phyloP scores from a whole-genome alignment of 2,113 vertebrate species.

The Atractosteus spatula region DNA sequence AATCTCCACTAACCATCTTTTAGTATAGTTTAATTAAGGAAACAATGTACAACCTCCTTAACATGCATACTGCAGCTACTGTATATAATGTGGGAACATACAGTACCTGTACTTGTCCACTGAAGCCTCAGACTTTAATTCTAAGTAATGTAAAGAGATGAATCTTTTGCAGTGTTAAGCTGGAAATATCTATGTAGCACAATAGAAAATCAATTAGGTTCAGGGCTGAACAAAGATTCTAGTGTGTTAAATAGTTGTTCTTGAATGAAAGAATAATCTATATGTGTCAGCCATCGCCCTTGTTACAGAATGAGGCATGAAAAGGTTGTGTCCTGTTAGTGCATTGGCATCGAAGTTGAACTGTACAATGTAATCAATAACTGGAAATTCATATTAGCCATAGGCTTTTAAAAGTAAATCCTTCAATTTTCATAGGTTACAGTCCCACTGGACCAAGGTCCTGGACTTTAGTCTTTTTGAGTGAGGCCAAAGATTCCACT shows the following conservation, averaged over 20 bases:
- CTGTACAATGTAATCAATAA: slow-evolving; percentile 29
- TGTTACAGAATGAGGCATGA: slow-evolving; percentile 2
- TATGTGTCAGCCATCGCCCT: not conserved
- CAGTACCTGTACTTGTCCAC: not conserved
- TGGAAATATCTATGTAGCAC: not conserved
- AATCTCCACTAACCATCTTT: too few species aligned
- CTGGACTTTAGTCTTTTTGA: not conserved
- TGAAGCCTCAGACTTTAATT: not conserved
- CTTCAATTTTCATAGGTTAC: slow-evolving; percentile 4
- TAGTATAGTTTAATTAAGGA: too few species aligned
- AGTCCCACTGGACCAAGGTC: not conserved
- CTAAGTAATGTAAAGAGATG: not conserved
- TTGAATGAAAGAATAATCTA: slow-evolving; percentile 4
- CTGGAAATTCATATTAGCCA: slow-evolving; percentile 10
- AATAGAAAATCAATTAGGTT: slow-evolving; percentile 6
- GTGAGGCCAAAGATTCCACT: not conserved
- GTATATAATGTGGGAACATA: too few species aligned
- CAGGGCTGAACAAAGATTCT: not conserved
- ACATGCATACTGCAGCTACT: too few species aligned
- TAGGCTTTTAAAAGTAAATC: slow-evolving; percentile 1
- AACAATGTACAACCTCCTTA: too few species aligned
- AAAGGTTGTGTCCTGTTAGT: slow-evolving; percentile 14
- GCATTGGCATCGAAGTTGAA: slow-evolving; percentile 6
- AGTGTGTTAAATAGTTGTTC: slow-evolving; percentile 1
- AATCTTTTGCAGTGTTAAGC: not conserved